Conservation (phyloP, 2,888 invertebrate genomes). For the Meteorus colon region DNA sequence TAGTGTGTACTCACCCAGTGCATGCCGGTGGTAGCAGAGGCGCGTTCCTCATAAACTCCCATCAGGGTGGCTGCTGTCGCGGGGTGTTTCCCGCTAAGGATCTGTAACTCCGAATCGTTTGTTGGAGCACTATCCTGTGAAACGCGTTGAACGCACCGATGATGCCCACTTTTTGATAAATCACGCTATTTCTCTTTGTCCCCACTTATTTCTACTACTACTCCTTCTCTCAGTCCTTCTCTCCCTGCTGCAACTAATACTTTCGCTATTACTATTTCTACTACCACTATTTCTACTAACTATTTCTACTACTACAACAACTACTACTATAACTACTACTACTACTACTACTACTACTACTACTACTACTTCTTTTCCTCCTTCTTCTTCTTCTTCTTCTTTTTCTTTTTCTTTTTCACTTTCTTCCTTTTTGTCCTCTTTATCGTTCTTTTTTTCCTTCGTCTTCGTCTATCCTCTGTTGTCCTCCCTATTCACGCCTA, state of each 20-base stretch:
- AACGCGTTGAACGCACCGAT: constrained; percentile 74
- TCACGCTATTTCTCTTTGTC: constrained; percentile 50
- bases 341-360: too few species aligned
- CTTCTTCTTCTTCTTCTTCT: too few species aligned
- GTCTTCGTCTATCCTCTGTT: too few species aligned
- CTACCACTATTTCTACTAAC: neutral
- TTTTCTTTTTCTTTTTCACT: too few species aligned
- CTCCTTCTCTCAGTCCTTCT: constrained; percentile 48
- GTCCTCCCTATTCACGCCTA: too few species aligned
- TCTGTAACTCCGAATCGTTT: constrained; percentile 67
- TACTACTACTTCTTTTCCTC: too few species aligned
- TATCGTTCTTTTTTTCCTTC: too few species aligned
- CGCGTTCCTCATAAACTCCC: constrained; percentile 92
- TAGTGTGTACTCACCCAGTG: constrained; percentile 84
- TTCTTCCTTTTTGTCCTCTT: too few species aligned
- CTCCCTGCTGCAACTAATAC: constrained; percentile 31
- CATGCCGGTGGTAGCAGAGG: constrained; percentile 87
- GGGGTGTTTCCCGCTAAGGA: constrained; percentile 71
- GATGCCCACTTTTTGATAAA: constrained; percentile 64
- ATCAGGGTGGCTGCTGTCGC: constrained; percentile 79
- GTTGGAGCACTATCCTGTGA: constrained; percentile 74
- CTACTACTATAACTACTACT: too few species aligned
- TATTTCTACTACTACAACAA: neutral
- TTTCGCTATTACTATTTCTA: neutral
- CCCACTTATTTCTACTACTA: constrained; percentile 49